These are phyloP conservation scores for Tetramorium simillimum DNA, from an alignment of 1,140 invertebrate species.

Conservation along the genomic window DNA sequence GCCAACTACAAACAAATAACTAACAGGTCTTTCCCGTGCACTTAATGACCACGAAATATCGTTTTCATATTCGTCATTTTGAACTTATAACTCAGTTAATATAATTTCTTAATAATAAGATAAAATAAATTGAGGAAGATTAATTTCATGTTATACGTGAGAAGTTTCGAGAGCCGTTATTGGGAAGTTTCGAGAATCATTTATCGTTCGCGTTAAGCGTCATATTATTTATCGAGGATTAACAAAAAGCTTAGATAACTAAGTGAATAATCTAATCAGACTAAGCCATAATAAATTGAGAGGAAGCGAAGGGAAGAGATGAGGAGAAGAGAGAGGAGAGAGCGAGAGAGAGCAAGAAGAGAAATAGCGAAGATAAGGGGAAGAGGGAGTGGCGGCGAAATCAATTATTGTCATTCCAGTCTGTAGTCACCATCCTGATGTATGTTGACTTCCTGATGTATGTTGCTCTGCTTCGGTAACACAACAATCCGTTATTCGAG, in stretches of 20 bases:
- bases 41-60: background rate
- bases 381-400: slow-evolving; percentile 70
- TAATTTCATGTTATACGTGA: background rate
- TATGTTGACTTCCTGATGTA: slow-evolving; percentile 80
- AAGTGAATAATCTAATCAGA: background rate
- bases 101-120: slow-evolving; percentile 3
- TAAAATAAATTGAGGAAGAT: background rate
- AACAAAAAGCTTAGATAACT: slow-evolving; percentile 11
- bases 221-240: slow-evolving; percentile 8
- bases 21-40: background rate
- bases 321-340: background rate
- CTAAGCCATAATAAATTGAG: slow-evolving; percentile 1
- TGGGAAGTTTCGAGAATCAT: background rate
- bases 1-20: slow-evolving; percentile 30
- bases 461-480: slow-evolving; percentile 79
- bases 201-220: background rate
- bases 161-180: background rate
- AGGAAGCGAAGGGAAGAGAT: background rate
- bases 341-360: background rate
- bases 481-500: slow-evolving; percentile 82
- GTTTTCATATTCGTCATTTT: background rate
- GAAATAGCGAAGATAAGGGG: slow-evolving; percentile 1
- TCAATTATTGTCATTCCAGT: slow-evolving; percentile 85
- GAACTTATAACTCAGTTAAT: background rate
- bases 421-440: slow-evolving; percentile 80